These are phyloP conservation scores for Myripristis murdjan DNA, from an alignment of 2,797 vertebrate species.

Conservation along the genomic window DNA sequence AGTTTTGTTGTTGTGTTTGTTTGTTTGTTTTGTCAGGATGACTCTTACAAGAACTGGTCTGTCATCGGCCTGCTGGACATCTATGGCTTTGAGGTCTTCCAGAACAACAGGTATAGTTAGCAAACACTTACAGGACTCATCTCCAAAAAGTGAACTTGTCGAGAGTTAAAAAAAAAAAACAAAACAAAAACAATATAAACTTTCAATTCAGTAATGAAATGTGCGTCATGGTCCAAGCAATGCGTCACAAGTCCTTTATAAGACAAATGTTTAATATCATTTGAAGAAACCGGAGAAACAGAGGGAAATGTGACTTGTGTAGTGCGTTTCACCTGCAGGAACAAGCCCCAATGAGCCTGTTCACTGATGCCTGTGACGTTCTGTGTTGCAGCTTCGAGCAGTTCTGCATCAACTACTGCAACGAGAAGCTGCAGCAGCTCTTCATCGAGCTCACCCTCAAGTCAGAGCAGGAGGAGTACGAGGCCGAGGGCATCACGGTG, in stretches of 20 bases:
- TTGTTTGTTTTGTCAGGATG: constrained; percentile 83
- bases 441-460: constrained; percentile 98
- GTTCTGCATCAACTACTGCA: constrained; percentile 99
- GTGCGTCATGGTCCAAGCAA: too few relatives aligned
- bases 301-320: too few relatives aligned
- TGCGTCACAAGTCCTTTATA: too few relatives aligned
- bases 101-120: constrained; percentile 92
- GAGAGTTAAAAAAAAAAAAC: too few relatives aligned
- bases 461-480: constrained; percentile 98
- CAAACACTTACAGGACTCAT: background rate
- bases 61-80: constrained; percentile 97
- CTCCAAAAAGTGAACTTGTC: too few relatives aligned
- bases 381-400: constrained; percentile 92
- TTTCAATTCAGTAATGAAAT: too few relatives aligned
- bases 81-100: constrained; percentile 99
- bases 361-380: background rate
- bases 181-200: too few relatives aligned
- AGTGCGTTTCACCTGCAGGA: too few relatives aligned
- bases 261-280: too few relatives aligned
- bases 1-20: too few relatives aligned
- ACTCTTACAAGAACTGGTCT: constrained; percentile 86
- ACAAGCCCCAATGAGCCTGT: too few relatives aligned
- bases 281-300: too few relatives aligned
- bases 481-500: constrained; percentile 97
- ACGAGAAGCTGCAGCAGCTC: constrained; percentile 97